phyloP scores from a whole-genome alignment of 2,797 vertebrate species.

The Pseudochirops cupreus region DNA sequence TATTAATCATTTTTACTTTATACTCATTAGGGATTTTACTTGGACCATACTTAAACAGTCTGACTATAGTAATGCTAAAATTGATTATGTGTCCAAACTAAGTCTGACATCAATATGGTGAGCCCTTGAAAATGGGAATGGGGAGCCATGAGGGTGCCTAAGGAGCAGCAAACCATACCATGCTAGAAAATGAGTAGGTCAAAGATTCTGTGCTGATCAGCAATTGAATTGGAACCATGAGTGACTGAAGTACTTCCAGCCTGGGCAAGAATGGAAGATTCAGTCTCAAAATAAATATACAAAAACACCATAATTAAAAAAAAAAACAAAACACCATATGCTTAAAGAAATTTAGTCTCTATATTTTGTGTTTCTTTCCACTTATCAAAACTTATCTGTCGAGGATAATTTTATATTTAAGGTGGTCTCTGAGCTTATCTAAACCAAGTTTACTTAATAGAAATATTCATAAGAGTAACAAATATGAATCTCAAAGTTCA shows the following conservation, averaged over 20 bases:
- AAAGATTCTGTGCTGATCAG: neutral
- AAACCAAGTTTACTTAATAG: neutral
- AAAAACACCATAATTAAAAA: neutral
- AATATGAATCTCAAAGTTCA: neutral
- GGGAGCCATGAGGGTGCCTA: neutral
- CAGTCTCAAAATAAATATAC: neutral
- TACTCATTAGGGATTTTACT: neutral
- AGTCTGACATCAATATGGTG: neutral
- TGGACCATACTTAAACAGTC: neutral
- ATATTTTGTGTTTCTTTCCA: neutral
- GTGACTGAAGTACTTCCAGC: neutral
- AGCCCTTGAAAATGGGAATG: neutral
- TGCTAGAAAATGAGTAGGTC: neutral
- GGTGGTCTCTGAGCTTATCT: neutral
- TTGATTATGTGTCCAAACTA: neutral
- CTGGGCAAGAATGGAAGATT: neutral
- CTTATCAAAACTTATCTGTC: slow-evolving; percentile 15
- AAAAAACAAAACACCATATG: neutral
- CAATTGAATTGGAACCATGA: neutral
- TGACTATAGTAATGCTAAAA: neutral
- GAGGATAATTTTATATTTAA: neutral
- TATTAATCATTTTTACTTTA: neutral
- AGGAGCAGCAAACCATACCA: neutral
- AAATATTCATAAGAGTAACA: neutral
- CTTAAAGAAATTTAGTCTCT: neutral